These are phyloP conservation scores for Gymnorhina tibicen DNA, from an alignment of 2,113 vertebrate species.

Conservation along the genomic window DNA sequence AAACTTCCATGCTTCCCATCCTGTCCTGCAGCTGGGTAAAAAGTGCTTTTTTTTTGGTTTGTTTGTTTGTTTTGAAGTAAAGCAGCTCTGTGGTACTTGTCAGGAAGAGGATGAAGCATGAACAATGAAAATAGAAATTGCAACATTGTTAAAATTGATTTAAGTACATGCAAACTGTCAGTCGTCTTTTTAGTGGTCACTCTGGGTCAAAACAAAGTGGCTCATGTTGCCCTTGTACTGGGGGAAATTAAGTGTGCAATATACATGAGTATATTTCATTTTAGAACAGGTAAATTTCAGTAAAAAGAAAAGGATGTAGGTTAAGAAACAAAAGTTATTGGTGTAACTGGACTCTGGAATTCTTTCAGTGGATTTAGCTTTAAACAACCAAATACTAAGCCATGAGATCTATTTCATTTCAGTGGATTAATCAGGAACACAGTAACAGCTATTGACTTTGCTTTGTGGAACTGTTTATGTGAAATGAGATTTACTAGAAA, in stretches of 20 bases:
- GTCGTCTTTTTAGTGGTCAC: background rate
- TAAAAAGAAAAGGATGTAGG: background rate
- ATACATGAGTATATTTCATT: background rate
- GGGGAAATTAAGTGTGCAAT: background rate
- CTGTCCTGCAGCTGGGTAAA: background rate
- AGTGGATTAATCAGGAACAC: conserved; percentile 47
- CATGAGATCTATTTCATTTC: conserved; percentile 33
- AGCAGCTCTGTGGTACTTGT: conserved; percentile 8
- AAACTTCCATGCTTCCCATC: background rate
- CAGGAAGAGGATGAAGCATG: background rate
- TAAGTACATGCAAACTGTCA: background rate
- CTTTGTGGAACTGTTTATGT: conserved; percentile 54
- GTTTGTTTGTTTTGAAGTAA: conserved; percentile 36
- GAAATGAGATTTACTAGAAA: conserved; percentile 46
- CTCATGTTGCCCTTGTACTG: background rate
- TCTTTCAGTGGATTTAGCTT: conserved; percentile 39
- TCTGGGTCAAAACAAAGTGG: background rate
- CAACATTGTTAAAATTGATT: background rate
- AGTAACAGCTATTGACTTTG: conserved; percentile 47
- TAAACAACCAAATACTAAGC: conserved; percentile 32
- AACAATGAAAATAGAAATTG: conserved; percentile 25
- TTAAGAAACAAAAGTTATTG: conserved; percentile 37
- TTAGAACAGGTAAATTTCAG: conserved; percentile 15
- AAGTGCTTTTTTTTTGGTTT: background rate
- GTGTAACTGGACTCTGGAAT: conserved; percentile 54